Percentiles rank a stretch among this genome's conserved stretches.
Evolutionary conservation across 2,888 invertebrate species (phyloP).

Genomic region (Carabus problematicus): DNA sequence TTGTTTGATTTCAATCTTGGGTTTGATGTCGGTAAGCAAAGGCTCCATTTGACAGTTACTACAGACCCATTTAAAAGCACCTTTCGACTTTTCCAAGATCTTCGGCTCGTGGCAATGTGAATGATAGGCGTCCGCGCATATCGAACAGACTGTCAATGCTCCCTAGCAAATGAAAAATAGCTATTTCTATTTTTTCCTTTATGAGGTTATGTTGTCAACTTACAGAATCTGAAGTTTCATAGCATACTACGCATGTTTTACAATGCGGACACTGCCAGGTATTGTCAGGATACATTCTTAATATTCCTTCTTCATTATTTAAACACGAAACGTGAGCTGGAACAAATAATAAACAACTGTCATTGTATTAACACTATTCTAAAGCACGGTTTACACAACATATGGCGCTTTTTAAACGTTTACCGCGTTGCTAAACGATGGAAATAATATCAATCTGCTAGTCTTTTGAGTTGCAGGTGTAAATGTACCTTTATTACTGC

Average conservation of each 20-base stretch:
- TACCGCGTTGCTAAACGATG: too few relatives aligned
- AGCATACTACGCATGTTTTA: conserved; percentile 84
- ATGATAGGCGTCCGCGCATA: conserved; percentile 87
- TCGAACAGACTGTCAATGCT: conserved; percentile 77
- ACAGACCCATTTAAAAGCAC: conserved; percentile 75
- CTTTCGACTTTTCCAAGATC: conserved; percentile 65
- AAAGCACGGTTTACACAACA: too few relatives aligned
- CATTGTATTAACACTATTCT: too few relatives aligned
- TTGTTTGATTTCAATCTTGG: conserved; percentile 50
- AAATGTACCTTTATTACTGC: conserved; percentile 70
- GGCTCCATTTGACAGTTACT: conserved; percentile 66
- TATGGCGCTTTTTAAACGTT: conserved; percentile 7
- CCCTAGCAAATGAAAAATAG: conserved; percentile 61
- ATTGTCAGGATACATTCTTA: conserved; percentile 69
- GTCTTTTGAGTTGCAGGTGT: too few relatives aligned
- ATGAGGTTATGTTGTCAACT: conserved; percentile 55
- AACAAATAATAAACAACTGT: conserved; percentile 50
- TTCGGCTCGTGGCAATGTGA: conserved; percentile 79
- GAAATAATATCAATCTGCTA: too few relatives aligned
- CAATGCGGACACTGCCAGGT: conserved; percentile 92
- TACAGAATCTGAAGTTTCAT: conserved; percentile 77
- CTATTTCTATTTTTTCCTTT: conserved; percentile 15
- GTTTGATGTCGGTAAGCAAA: conserved; percentile 56
- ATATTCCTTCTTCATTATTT: conserved; percentile 70
- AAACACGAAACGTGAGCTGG: conserved; percentile 74